Evolutionary conservation across 2,888 invertebrate genomes (phyloP), one percentile per base, ranked within the genome.

Genomic region (Drosophila anomalipes): DNA sequence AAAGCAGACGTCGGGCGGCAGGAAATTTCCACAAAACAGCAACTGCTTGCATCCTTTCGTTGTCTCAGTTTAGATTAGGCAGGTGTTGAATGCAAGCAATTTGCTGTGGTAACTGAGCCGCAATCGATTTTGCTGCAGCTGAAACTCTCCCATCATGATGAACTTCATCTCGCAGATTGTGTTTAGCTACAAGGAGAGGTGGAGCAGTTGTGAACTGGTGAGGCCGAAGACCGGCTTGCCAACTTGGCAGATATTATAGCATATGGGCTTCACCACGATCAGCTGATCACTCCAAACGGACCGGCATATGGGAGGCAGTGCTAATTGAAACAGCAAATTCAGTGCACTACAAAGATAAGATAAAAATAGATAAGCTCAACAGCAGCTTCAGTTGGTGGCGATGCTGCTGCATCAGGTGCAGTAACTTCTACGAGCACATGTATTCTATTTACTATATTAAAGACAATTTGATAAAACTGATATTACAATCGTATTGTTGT

Each of bases 51-150:
- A 1, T 3, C 47, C 59, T 49, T 72, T 70, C 1, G 26, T 51
- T 19, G 19, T 10, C 57, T 76, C 79, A 19, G 71, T 70, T 30
- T 68, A 76, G 54, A 76, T 65, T 57, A 76, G 57, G 58, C 76
- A 79, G 60, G 67, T 76, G 60, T 72, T 70, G 57, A 81, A 76
- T n/a, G 65, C 74, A 57, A 71, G 76, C 67, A 79, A 52, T 79
- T 81, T 81, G 51, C 70, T 52, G 28, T 53, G 70, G 49, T 69
- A 80, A 28, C 58, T 71, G 54, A 76, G 65, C 16, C 65, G 67
- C 56, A 58, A 26, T 22, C 35, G 53, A 0, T 52, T 39, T 32
- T 75, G 71, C 12, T 56, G 35, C 56, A 81, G 9, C 12, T 37
- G 39, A 12, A 78, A 75, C 6, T 78, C 75, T 16, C 54, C 70